Evolutionary conservation across 2,113 vertebrate genomes (phyloP), one percentile per base, ranked within the genome.

Genomic region (Nothoprocta pentlandii): DNA sequence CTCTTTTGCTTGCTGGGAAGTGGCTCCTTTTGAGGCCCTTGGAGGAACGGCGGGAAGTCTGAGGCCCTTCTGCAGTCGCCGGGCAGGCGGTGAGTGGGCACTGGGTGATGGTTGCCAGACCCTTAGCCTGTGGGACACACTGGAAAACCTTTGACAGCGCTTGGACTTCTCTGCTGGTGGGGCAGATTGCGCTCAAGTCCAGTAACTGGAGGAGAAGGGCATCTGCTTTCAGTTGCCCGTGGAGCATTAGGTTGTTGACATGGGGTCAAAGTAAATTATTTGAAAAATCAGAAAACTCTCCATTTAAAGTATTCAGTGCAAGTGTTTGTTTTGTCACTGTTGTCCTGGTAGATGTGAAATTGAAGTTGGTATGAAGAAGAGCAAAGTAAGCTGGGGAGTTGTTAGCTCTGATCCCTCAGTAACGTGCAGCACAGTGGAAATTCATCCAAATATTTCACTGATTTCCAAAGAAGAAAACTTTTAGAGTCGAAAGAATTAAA

Each of bases 31-130:
- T n/a, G 44, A 64, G 58, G n/a, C 73, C 44, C 41, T 76, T 69
- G 86, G 81, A 91, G 64, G 39, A 90, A 30, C 44, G 82, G 20
- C 41, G 59, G 89, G 63, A 85, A 87, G 59, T 77, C 32, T 53
- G 77, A 89, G 34, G 64, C 1, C 1, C 39, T 89, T 80, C 83
- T 89, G 84, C 83, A 68, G 3, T 84, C 47, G 32, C 34, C 16
- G 51, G 34, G 34, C 25, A 47, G 39, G 41, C 87, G 75, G 41
- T 93, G 91, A 91, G 49, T 73, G 67, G 74, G 61, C 39, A 79
- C 30, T 20, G 58, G n/a, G 75, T 93, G 95, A 93, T 87, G 62
- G 86, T 96, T 95, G 63, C 96, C 95, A 95, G 92, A 92, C 63
- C 36, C 36, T 39, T 8, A 73, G 32, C 75, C 75, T 87, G 93